Conservation (phyloP, 1,140 invertebrate species). For the Fopius arisanus region DNA sequence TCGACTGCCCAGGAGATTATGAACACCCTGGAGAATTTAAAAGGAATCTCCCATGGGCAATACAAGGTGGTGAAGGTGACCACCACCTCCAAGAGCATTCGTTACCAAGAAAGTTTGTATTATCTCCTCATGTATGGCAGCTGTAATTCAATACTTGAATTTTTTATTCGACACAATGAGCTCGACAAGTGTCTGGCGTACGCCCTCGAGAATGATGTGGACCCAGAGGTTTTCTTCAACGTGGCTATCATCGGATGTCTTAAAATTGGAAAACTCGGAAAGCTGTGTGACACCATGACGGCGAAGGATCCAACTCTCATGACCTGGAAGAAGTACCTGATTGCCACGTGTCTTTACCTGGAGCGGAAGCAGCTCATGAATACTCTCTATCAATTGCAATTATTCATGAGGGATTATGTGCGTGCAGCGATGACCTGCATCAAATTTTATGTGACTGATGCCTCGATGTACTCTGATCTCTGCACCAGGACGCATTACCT, state of each 20-base stretch:
- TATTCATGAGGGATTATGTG: conserved; percentile 73
- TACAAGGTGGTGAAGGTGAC: conserved; percentile 37
- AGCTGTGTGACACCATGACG: conserved; percentile 69
- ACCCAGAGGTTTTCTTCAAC: conserved; percentile 75
- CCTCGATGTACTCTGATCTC: conserved; percentile 67
- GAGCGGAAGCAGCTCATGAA: conserved; percentile 72
- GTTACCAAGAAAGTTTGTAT: conserved; percentile 77
- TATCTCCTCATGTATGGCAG: conserved; percentile 78
- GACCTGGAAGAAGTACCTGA: conserved; percentile 74
- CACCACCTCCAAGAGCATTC: conserved; percentile 49
- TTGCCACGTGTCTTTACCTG: conserved; percentile 72
- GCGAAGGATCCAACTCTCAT: conserved; percentile 70
- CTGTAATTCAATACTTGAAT: conserved; percentile 72
- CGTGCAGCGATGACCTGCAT: conserved; percentile 79
- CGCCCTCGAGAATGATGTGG: conserved; percentile 71
- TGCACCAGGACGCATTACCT: conserved; percentile 66
- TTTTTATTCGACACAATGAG: conserved; percentile 73
- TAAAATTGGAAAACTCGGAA: conserved; percentile 69
- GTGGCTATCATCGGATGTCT: conserved; percentile 72
- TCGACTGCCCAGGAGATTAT: conserved; percentile 58
- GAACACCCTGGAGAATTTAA: conserved; percentile 59
- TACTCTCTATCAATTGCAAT: conserved; percentile 74
- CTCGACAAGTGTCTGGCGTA: conserved; percentile 70
- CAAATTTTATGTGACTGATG: conserved; percentile 71
- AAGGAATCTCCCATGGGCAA: conserved; percentile 55